Evolutionary conservation across 2,888 invertebrate species (phyloP).

Genomic region (Watsonalla binaria): DNA sequence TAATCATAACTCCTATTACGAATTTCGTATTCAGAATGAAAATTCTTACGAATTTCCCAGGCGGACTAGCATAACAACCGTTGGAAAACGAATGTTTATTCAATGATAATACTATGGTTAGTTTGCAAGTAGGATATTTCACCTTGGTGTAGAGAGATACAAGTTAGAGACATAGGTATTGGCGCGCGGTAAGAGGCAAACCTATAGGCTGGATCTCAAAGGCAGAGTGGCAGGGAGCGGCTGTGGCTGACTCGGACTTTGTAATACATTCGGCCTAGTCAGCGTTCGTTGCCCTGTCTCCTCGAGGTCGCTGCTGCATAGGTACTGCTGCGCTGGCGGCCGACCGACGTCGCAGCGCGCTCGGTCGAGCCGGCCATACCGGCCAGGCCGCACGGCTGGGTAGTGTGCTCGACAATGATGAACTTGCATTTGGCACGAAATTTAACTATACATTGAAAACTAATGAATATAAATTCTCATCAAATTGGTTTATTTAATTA

Average conservation of each 20-base stretch:
- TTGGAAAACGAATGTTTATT: neutral
- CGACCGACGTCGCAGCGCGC: slow-evolving; percentile 35
- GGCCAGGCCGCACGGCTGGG: slow-evolving; percentile 30
- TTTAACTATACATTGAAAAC: slow-evolving; percentile 23
- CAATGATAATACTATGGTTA: slow-evolving; percentile 4
- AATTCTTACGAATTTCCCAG: no score
- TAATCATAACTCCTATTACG: no score
- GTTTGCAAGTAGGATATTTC: slow-evolving; percentile 47
- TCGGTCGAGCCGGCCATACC: slow-evolving; percentile 18
- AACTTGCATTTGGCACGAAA: slow-evolving; percentile 36
- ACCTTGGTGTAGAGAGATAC: slow-evolving; percentile 61
- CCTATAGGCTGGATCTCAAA: slow-evolving; percentile 69
- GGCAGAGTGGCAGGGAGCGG: slow-evolving; percentile 72
- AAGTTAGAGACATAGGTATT: slow-evolving; percentile 52
- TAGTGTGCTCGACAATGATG: slow-evolving; percentile 38
- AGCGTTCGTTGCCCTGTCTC: slow-evolving; percentile 72
- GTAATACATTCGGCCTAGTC: slow-evolving; percentile 77
- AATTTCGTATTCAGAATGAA: no score
- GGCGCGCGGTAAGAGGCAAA: slow-evolving; percentile 66
- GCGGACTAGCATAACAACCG: neutral
- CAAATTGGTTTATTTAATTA: no score
- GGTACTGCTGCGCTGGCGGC: slow-evolving; percentile 19
- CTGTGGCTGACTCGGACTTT: slow-evolving; percentile 71
- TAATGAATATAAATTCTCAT: neutral
- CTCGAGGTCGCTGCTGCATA: slow-evolving; percentile 59